Base-by-base conservation (phyloP, 2,113 vertebrate species). In the Labrus mixtus region DNA sequence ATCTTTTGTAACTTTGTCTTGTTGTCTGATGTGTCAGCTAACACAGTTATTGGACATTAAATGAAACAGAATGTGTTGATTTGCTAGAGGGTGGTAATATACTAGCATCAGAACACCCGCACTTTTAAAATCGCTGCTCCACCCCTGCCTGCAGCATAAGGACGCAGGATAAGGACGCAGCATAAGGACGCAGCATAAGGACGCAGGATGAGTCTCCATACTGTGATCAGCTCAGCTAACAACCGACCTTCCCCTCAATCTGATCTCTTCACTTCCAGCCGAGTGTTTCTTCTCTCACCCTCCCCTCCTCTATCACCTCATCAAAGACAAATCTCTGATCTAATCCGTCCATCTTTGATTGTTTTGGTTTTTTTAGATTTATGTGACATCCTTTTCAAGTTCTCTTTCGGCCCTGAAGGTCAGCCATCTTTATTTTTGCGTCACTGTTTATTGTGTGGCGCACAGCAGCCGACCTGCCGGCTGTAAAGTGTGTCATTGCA, bases 401-500 rank as follows among this genome's bases (percentile, higher is more conserved):
- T 53, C 8, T 29, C 43, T 4, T 48, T 60, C 13, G 17, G 45
- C 37, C 1, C 16, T 67, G 68, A 81, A 84, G 79, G 79, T 81
- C 59, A 22, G 25, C 15, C 48, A 10, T 68, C 16, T 73, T 59
- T 70, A 41, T 43, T 59, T 39, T 19, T 29, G 55, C n/a, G n/a
- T n/a, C n/a, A n/a, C n/a, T 50, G 57, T 75, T 60, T 78, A 63
- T 53, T 68, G 77, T n/a, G 73, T 66, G 37, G 33, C 53, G 33
- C 53, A 57, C 57, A 36, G 53, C 25, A 11, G 13, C 17, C 22
- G 78, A 62, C 83, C 81, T 62, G 16, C 57, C 59, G 3, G 1
- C 55, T 62, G 57, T 85, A 79, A 85, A 79, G 48, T 25, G 3
- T 71, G 86, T 88, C 89, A 76, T 81, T 88, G 81, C 54, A 51